Base-by-base conservation (phyloP, 2,797 vertebrate species). In the Betta splendens region DNA sequence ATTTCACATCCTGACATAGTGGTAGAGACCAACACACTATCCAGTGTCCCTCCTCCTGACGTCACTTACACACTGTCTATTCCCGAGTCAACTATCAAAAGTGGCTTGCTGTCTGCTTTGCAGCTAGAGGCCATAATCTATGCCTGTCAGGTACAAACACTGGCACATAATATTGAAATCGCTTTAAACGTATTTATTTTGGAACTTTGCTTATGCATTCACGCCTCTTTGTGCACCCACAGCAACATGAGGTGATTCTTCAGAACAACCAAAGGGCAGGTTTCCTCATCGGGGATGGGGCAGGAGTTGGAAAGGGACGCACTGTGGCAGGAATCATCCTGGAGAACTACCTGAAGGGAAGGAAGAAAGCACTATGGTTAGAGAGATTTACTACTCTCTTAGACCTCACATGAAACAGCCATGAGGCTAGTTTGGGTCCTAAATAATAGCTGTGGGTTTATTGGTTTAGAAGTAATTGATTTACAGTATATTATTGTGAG, bases 171-270 rank as follows among this genome's bases (percentile, higher is more conserved):
- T 3, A 11, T 20, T 37, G 9, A 8, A 36, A 33, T 21, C 13
- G 46, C 15, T 15, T 2, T 5, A n/a, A n/a, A n/a, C n/a, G n/a
- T 4, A 25, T 31, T 65, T 13, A 40, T 47, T 25, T 37, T 20
- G 5, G 7, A 31, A 11, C 42, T 29, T 39, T 51, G n/a, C 29
- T 64, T 17, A 50, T 39, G n/a, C 8, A 2, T 62, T 63, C 7
- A 9, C 20, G 8, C 26, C 50, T 11, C 44, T 16, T 31, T 57
- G 15, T 57, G 23, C 5, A 0, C 32, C 64, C 17, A 3, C 82
- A 99, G 98, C 97, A 98, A 98, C 98, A 99, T 4, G 96, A 99
- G 85, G 94, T 98, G 65, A 90, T 98, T 52, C 91, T 99, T 20
- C 94, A 98, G 76, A 95, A 90, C 5, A 93, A 94, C 42, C 98